Base-by-base conservation (phyloP, 2,113 vertebrate genomes). In the Globicephala melas region DNA sequence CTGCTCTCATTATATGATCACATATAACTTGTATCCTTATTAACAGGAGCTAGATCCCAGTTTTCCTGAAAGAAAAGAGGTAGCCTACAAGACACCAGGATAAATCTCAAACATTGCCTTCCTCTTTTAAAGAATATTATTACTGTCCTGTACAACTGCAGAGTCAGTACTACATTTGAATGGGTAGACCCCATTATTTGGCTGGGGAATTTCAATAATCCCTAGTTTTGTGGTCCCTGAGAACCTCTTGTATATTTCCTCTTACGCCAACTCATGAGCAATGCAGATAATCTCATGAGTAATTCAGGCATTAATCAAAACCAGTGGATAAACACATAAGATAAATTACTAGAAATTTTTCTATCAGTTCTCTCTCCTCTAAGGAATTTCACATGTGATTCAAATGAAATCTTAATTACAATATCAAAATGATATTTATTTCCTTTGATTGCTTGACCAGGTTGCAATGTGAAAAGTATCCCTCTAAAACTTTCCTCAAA, bases 401-500 rank as follows among this genome's bases (percentile, higher is more conserved):
- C 44, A 88, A 71, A 85, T 89, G 62, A 94, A 92, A 89, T 82
- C n/a, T 38, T 89, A 89, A 74, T 80, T 36, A 60, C 10, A 65
- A 80, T 91, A 70, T 28, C 41, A 96, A 91, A 74, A 89, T 95
- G 4, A 77, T 65, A 74, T 88, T 95, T 58, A 62, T 62, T 90
- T 70, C 36, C 50, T 96, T 47, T 50, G 47, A 53, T 77, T 94
- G 47, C 21, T 44, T 55, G 20, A 25, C 67, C 68, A 62, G 73
- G 67, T 76, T 65, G 53, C 7, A 70, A 85, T 62, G 38, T 84
- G 44, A 89, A 91, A 83, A 91, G 20, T 41, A 60, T 47, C 7
- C 82, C 60, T 81, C n/a, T 68, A 74, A 71, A 81, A 63, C 15
- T 79, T 85, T 80, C 80, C 53, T 89, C 26, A 70, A 70, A 58